Evolutionary conservation across 2,113 vertebrate genomes (phyloP).

Genomic region (Astur gentilis): DNA sequence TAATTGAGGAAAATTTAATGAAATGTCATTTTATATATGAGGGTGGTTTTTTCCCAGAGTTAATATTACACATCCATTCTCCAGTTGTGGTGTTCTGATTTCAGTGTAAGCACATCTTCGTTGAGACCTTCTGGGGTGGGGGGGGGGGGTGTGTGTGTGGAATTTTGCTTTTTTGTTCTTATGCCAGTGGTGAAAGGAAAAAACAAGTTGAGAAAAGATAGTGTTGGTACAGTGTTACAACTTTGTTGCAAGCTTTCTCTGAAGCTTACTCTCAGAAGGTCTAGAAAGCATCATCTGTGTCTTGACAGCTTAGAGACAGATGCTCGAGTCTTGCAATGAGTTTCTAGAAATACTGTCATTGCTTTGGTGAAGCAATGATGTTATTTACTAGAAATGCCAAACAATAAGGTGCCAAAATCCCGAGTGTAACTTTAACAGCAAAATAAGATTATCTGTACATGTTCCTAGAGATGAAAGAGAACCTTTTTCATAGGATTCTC

Average conservation of each 20-base stretch:
- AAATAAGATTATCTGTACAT: neutral
- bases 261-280: neutral
- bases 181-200: neutral
- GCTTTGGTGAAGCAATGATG: neutral
- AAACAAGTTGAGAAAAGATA: neutral
- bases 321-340: neutral
- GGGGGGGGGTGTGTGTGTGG: neutral
- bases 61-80: neutral
- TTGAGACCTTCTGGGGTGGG: neutral
- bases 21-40: neutral
- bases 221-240: neutral
- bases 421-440: neutral
- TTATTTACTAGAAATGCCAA: neutral
- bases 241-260: neutral
- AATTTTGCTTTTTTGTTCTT: neutral
- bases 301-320: neutral
- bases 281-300: neutral
- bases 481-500: neutral
- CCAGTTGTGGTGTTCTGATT: neutral
- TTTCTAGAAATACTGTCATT: neutral
- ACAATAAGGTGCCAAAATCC: neutral
- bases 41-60: neutral
- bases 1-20: neutral
- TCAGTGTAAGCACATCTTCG: neutral
- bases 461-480: neutral